These are phyloP conservation scores for Thysanoteuthis rhombus DNA, from an alignment of 2,888 invertebrate genomes.

Conservation along the genomic window DNA sequence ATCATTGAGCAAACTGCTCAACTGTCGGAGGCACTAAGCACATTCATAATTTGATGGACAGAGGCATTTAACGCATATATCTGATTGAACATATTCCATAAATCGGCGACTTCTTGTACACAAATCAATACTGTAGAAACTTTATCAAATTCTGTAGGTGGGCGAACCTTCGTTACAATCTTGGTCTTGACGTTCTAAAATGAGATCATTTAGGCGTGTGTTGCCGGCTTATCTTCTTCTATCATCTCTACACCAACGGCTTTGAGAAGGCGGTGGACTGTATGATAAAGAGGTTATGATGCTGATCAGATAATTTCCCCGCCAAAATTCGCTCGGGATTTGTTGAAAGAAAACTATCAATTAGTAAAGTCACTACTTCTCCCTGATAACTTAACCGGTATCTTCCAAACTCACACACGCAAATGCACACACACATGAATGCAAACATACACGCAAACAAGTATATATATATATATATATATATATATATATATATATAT, in stretches of 20 bases:
- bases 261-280: neutral
- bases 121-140: too few species aligned
- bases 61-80: too few species aligned
- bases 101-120: too few species aligned
- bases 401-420: neutral
- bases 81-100: too few species aligned
- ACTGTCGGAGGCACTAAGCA: too few species aligned
- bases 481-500: neutral
- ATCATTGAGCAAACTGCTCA: too few species aligned
- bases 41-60: too few species aligned
- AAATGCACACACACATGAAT: neutral
- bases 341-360: neutral
- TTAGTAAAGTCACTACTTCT: neutral
- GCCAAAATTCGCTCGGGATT: neutral
- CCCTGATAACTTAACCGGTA: neutral
- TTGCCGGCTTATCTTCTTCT: neutral
- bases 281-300: neutral
- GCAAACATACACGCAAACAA: fast-evolving
- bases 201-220: too few species aligned
- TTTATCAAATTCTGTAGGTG: too few species aligned
- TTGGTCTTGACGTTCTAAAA: too few species aligned
- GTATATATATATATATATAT: neutral
- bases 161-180: too few species aligned
- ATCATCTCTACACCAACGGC: neutral
- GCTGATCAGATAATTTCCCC: neutral